Evolutionary conservation across 2,888 invertebrate genomes (phyloP), one percentile per base, ranked within the genome.

Genomic region (Tuberolachnus salignus): DNA sequence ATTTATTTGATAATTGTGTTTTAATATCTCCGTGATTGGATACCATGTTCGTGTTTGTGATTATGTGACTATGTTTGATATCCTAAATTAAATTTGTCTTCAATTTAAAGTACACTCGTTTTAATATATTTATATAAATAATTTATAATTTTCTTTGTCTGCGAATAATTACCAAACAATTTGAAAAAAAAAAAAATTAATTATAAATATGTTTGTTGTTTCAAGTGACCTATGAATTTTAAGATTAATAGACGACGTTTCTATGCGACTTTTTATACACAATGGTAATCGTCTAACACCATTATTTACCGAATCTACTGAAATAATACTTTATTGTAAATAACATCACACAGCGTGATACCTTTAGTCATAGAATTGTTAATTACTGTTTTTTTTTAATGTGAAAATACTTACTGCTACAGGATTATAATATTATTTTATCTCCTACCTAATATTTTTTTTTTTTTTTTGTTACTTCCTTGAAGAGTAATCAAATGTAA

Each of bases 311-410:
- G 26, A 67, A 51, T 3, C 13, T 67, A 67, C 51, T 67, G 67
- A 51, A 51, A 34, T 67, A 67, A 67, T 51, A 67, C 13, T 1
- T 8, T 26, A 53, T 51, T 23, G 46, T 46, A n/a, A 51, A 34
- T 34, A 34, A 67, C 51, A 67, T 53, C n/a, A 49, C 34, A n/a
- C 67, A 53, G 51, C 19, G n/a, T 1, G 34, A n/a, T 49, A 21
- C 13, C 1, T 9, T n/a, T 14, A 69, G 34, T 42, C 34, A 53
- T 19, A 69, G 19, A 34, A 69, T 51, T 53, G 13, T 69, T 69
- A 53, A 51, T 67, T 67, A 67, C n/a, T 51, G 34, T 26, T 67
- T 67, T 67, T 26, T 67, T 67, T 67, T n/a, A 34, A 34, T 46
- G n/a, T 51, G 11, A 34, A 26, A 26, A 3, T 53, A 69, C 51